phyloP scores from a whole-genome alignment of 1,140 invertebrate species.

The Zaprionus ghesquierei region DNA sequence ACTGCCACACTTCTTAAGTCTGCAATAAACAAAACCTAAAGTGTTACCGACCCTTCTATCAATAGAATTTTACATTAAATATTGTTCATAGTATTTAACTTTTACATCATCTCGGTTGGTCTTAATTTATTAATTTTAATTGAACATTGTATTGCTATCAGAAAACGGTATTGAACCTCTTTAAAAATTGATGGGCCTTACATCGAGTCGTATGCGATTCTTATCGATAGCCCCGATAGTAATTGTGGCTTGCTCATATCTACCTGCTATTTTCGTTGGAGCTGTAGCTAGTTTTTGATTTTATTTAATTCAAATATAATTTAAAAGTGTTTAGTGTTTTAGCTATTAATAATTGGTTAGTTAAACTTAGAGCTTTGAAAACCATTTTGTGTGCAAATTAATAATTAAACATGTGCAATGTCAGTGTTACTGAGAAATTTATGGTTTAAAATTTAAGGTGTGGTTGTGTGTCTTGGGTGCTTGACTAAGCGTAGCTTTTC shows the following conservation, averaged over 20 bases:
- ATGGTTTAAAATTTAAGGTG: conserved; percentile 60
- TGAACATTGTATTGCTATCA: conserved; percentile 6
- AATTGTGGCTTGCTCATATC: conserved; percentile 59
- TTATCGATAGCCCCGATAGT: conserved; percentile 20
- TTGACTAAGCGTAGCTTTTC: conserved; percentile 46
- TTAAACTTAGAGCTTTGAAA: neutral
- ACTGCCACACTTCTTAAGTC: too few species aligned
- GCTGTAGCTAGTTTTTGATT: conserved; percentile 54
- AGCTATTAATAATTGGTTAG: conserved; percentile 20
- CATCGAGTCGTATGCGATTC: neutral
- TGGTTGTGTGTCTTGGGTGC: conserved; percentile 44
- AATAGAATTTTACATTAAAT: too few species aligned
- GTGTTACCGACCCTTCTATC: too few species aligned
- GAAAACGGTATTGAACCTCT: neutral
- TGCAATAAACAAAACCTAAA: too few species aligned
- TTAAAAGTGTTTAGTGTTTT: conserved; percentile 30
- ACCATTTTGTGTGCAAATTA: neutral
- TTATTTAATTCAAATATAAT: conserved; percentile 56
- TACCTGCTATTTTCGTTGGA: conserved; percentile 33
- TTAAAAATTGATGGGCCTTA: neutral
- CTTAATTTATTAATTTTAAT: too few species aligned
- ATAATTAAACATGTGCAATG: neutral
- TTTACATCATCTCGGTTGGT: too few species aligned
- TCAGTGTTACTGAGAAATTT: neutral
- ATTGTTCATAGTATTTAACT: too few species aligned